phyloP scores from a whole-genome alignment of 2,113 vertebrate genomes.

The Marcusenius ussheri region DNA sequence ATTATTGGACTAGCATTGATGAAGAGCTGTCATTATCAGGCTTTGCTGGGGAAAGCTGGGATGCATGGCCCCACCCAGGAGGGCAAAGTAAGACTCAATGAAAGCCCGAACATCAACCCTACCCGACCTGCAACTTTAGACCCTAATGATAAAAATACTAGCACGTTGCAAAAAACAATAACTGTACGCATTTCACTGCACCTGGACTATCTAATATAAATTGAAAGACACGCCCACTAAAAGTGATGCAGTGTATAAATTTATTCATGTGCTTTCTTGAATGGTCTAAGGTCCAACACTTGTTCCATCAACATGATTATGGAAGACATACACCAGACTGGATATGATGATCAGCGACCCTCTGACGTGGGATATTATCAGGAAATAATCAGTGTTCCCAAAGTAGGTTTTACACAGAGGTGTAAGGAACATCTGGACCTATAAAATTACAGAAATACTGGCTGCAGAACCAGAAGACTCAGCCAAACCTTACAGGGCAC shows the following conservation, averaged over 20 bases:
- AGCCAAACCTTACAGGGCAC: background rate
- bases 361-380: background rate
- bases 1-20: background rate
- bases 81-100: background rate
- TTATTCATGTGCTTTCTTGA: background rate
- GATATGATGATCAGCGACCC: background rate
- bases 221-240: background rate
- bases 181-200: background rate
- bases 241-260: background rate
- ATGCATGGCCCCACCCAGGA: background rate
- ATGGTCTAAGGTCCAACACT: background rate
- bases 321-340: background rate
- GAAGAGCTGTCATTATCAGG: background rate
- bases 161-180: background rate
- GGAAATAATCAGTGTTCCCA: background rate
- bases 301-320: background rate
- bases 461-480: background rate
- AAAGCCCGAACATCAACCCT: background rate
- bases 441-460: background rate
- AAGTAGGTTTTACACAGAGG: background rate
- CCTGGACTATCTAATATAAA: background rate
- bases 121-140: background rate
- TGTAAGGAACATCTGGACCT: background rate
- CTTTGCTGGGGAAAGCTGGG: background rate
- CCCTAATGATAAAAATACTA: background rate